phyloP scores from a whole-genome alignment of 2,113 vertebrate species.

The Cichladusa arquata region DNA sequence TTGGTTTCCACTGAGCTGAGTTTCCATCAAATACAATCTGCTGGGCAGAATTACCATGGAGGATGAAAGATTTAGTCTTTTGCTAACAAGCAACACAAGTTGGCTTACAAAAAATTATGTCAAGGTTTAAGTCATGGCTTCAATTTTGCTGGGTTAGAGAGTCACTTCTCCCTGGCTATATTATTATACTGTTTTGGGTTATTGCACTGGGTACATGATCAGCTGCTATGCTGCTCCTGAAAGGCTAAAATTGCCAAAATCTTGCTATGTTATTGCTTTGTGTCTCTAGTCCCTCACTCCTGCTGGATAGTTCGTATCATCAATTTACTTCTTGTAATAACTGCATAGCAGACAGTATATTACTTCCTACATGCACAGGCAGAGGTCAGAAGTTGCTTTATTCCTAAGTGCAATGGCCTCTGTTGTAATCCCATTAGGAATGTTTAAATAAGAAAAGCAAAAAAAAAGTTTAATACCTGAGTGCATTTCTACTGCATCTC shows the following conservation, averaged over 20 bases:
- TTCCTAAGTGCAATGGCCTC: neutral
- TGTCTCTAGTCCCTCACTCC: neutral
- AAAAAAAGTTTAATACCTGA: neutral
- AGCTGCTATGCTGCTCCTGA: neutral
- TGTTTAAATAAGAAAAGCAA: slow-evolving; percentile 9
- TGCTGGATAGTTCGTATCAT: neutral
- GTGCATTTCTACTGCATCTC: neutral
- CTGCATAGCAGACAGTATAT: neutral
- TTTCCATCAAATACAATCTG: neutral
- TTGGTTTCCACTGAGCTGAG: neutral
- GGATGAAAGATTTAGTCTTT: neutral
- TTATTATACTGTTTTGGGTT: neutral
- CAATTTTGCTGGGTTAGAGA: neutral
- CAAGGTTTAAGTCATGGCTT: neutral
- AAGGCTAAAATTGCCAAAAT: neutral
- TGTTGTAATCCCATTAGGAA: neutral
- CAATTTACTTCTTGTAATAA: neutral
- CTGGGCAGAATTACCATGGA: neutral
- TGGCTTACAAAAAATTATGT: neutral
- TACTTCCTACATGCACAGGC: neutral
- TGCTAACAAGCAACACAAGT: neutral
- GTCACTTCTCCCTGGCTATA: neutral
- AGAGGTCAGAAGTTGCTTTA: neutral
- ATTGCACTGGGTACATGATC: neutral
- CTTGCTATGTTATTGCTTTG: neutral